These are phyloP conservation scores for Hoplodrina ambigua DNA, from an alignment of 2,888 invertebrate genomes.

Conservation along the genomic window DNA sequence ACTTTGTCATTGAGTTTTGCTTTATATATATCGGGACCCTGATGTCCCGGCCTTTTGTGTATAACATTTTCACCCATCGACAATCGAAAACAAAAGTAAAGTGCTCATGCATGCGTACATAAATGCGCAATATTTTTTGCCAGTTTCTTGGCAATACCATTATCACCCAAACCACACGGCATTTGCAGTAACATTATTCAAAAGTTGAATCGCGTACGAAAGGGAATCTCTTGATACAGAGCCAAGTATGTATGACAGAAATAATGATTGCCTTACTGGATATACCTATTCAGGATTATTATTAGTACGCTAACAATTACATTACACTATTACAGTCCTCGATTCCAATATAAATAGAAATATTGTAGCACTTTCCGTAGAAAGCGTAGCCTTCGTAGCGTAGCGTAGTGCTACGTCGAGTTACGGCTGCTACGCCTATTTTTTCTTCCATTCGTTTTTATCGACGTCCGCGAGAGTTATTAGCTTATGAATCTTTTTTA, in stretches of 20 bases:
- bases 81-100: slow-evolving; percentile 26
- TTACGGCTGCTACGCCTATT: slow-evolving; percentile 20
- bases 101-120: slow-evolving; percentile 12
- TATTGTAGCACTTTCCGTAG: background rate
- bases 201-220: slow-evolving; percentile 41
- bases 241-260: slow-evolving; percentile 36
- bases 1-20: background rate
- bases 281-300: slow-evolving; percentile 21
- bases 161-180: slow-evolving; percentile 22
- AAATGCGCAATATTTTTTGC: slow-evolving; percentile 18
- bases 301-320: background rate
- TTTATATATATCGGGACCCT: too few relatives aligned
- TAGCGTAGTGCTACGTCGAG: slow-evolving; percentile 13
- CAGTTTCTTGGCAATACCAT: slow-evolving; percentile 36
- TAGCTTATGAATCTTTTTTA: slow-evolving; percentile 32
- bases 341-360: background rate
- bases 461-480: slow-evolving; percentile 11
- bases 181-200: slow-evolving; percentile 47
- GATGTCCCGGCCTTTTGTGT: too few relatives aligned
- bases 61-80: background rate
- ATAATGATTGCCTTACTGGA: slow-evolving; percentile 25
- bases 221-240: slow-evolving; percentile 43
- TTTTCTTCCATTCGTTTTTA: slow-evolving; percentile 13
- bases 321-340: background rate
- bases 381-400: slow-evolving; percentile 44